Evolutionary conservation across 2,888 invertebrate genomes (phyloP).

Genomic region (Protophormia terraenovae): DNA sequence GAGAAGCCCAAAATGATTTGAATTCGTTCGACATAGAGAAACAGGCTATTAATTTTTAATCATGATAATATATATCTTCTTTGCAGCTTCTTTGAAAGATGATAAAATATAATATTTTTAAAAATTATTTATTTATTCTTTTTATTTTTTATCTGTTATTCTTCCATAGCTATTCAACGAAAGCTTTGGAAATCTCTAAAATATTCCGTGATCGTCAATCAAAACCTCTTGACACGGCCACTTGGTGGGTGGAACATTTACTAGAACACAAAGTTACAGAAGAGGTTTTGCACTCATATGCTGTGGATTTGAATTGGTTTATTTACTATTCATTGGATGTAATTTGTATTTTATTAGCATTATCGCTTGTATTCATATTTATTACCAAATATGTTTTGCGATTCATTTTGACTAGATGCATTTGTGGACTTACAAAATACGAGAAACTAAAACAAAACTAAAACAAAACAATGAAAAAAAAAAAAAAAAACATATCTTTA

Average conservation of each 20-base stretch:
- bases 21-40: no score
- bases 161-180: slow-evolving; percentile 70
- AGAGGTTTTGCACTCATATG: slow-evolving; percentile 75
- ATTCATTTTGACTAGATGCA: neutral
- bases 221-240: slow-evolving; percentile 83
- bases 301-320: slow-evolving; percentile 77
- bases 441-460: slow-evolving; percentile 32
- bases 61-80: no score
- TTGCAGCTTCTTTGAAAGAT: no score
- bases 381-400: neutral
- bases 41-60: no score
- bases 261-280: slow-evolving; percentile 75
- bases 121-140: no score
- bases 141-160: neutral
- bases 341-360: slow-evolving; percentile 18
- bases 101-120: no score
- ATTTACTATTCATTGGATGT: slow-evolving; percentile 78
- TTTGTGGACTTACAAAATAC: neutral
- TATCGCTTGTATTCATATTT: neutral
- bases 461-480: no score
- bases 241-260: slow-evolving; percentile 85
- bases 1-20: no score
- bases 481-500: no score
- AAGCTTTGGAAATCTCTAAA: slow-evolving; percentile 82
- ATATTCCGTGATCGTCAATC: slow-evolving; percentile 83